phyloP scores from a whole-genome alignment of 1,140 invertebrate genomes.

The Drosophila cardini region DNA sequence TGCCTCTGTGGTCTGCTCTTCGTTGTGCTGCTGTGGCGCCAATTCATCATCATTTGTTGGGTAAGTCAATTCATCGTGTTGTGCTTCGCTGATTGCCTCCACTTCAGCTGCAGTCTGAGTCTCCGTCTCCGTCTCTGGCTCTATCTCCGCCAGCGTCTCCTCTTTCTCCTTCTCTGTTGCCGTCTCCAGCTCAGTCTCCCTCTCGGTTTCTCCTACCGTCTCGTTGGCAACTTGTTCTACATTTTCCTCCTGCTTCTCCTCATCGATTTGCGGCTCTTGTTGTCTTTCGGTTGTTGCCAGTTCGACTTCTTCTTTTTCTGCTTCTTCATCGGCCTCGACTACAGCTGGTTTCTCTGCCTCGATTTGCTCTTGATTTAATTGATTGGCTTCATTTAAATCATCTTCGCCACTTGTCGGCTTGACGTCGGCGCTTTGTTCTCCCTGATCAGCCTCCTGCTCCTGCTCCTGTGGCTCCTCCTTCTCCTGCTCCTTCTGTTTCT shows the following conservation, averaged over 20 bases:
- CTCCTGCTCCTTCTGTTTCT: constrained; percentile 5
- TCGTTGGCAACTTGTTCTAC: constrained; percentile 22
- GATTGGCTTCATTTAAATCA: constrained; percentile 83
- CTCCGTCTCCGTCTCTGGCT: constrained; percentile 33
- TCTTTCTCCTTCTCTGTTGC: constrained; percentile 21
- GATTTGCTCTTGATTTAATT: constrained; percentile 71
- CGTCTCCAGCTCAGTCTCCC: constrained; percentile 5
- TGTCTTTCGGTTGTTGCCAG: constrained; percentile 40
- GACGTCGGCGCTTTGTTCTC: constrained; percentile 73
- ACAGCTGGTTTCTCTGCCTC: constrained; percentile 16
- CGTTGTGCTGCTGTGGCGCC: constrained; percentile 56
- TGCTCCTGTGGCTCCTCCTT: not conserved
- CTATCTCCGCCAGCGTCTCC: constrained; percentile 10
- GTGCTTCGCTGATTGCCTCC: constrained; percentile 72
- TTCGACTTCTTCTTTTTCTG: constrained; percentile 12
- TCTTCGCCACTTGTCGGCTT: constrained; percentile 78
- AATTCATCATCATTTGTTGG: constrained; percentile 84
- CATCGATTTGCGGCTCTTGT: constrained; percentile 37
- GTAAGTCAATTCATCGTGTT: constrained; percentile 78
- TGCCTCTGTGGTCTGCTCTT: constrained; percentile 52
- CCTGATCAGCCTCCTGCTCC: not conserved
- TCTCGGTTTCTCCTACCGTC: constrained; percentile 3
- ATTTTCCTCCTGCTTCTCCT: constrained; percentile 25
- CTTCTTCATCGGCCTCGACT: constrained; percentile 32
- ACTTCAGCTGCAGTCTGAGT: constrained; percentile 16